Percentiles rank a stretch among this genome's conserved stretches.
Conservation (phyloP, 2,888 invertebrate species). For the Synergus umbraculus region DNA sequence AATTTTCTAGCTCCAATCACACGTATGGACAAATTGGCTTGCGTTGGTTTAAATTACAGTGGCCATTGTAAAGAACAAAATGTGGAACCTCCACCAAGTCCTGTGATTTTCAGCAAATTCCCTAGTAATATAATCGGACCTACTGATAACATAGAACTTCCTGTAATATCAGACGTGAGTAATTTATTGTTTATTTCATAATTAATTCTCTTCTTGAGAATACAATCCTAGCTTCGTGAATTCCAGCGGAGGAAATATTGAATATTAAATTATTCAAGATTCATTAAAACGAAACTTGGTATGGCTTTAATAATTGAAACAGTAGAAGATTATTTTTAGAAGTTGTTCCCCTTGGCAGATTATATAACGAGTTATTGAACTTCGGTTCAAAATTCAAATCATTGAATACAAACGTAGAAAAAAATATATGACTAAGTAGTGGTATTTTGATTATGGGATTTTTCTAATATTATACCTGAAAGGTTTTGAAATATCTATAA, state of each 20-base stretch:
- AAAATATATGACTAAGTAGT: not conserved
- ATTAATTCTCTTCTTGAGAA: not conserved
- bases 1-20: slow-evolving; percentile 85
- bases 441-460: not conserved
- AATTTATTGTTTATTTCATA: not conserved
- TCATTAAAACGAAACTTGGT: not conserved
- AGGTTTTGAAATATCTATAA: too few relatives aligned
- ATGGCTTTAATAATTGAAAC: not conserved
- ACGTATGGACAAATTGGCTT: slow-evolving; percentile 90
- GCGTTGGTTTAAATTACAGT: slow-evolving; percentile 91
- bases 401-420: not conserved
- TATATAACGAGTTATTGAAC: not conserved
- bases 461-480: not conserved
- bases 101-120: slow-evolving; percentile 93
- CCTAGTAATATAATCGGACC: slow-evolving; percentile 88
- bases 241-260: not conserved
- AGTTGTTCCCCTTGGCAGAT: not conserved
- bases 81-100: slow-evolving; percentile 84
- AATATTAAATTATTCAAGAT: slow-evolving; percentile 19
- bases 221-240: slow-evolving; percentile 29
- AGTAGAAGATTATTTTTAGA: too few relatives aligned
- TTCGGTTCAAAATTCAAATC: not conserved
- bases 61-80: slow-evolving; percentile 93
- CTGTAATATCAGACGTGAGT: slow-evolving; percentile 82
- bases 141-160: slow-evolving; percentile 82